phyloP scores from a whole-genome alignment of 1,140 invertebrate genomes.

The Leguminivora glycinivorella region DNA sequence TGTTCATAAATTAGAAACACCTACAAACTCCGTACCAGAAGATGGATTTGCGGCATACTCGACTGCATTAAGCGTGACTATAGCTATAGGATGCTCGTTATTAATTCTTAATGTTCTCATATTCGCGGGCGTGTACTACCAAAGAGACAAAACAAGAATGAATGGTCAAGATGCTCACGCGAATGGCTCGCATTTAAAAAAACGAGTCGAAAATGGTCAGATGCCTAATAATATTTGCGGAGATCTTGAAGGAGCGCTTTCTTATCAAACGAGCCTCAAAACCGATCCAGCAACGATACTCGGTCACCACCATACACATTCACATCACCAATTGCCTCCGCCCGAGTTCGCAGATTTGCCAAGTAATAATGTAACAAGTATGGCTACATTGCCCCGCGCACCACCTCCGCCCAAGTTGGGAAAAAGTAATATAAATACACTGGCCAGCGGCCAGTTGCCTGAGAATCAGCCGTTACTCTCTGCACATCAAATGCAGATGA shows the following conservation, averaged over 20 bases:
- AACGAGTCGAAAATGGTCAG: conserved; percentile 89
- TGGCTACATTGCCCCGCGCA: conserved; percentile 82
- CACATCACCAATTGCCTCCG: conserved; percentile 87
- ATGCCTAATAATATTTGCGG: conserved; percentile 92
- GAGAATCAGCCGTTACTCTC: conserved; percentile 82
- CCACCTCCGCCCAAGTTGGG: conserved; percentile 86
- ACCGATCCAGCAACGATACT: conserved; percentile 84
- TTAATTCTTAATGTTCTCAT: conserved; percentile 95
- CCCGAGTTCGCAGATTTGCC: conserved; percentile 88
- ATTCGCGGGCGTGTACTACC: conserved; percentile 96
- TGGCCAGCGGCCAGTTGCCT: conserved; percentile 80
- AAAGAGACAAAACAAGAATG: conserved; percentile 90
- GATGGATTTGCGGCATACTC: conserved; percentile 93
- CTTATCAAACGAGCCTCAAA: conserved; percentile 82
- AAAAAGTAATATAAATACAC: conserved; percentile 81
- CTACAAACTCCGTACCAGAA: conserved; percentile 82
- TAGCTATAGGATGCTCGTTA: conserved; percentile 95
- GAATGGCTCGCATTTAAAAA: conserved; percentile 81
- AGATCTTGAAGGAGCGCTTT: conserved; percentile 84
- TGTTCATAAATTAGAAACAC: conserved; percentile 67
- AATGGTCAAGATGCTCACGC: conserved; percentile 80
- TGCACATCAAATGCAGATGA: conserved; percentile 83
- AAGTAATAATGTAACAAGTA: conserved; percentile 82
- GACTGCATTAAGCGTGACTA: conserved; percentile 93
- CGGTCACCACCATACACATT: conserved; percentile 83